Evolutionary conservation across 2,888 invertebrate genomes (phyloP).

Genomic region (Leptinotarsa haldemani): DNA sequence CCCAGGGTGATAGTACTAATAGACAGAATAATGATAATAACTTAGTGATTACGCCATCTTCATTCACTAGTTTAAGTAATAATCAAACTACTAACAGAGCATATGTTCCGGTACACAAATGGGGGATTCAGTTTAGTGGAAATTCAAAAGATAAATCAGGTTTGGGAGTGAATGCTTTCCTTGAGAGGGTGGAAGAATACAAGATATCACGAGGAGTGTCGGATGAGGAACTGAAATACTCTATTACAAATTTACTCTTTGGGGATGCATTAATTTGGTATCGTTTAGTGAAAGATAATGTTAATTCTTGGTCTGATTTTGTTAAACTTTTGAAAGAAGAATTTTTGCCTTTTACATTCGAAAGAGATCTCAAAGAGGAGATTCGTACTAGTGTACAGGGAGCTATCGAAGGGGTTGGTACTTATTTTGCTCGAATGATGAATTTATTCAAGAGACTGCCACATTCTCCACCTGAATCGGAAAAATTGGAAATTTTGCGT

Average conservation of each 20-base stretch:
- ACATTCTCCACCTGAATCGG: neutral
- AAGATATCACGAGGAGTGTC: slow-evolving; percentile 38
- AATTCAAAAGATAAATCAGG: slow-evolving; percentile 7
- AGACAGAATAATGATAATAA: neutral
- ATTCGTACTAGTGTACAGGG: slow-evolving; percentile 14
- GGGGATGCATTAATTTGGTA: slow-evolving; percentile 43
- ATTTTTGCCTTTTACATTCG: slow-evolving; percentile 41
- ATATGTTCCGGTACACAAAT: slow-evolving; percentile 19
- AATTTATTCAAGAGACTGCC: slow-evolving; percentile 32
- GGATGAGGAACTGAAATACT: slow-evolving; percentile 34
- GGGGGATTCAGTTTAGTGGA: slow-evolving; percentile 18
- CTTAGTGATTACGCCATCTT: neutral
- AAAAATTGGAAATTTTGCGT: slow-evolving; percentile 6
- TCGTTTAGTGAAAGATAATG: slow-evolving; percentile 19
- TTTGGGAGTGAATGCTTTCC: slow-evolving; percentile 33
- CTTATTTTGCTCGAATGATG: slow-evolving; percentile 24
- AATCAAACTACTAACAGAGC: neutral
- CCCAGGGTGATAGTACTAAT: neutral
- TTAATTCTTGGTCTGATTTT: slow-evolving; percentile 25
- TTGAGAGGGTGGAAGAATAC: slow-evolving; percentile 41
- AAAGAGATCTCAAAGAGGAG: slow-evolving; percentile 19
- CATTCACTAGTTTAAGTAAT: neutral
- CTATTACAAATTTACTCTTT: slow-evolving; percentile 39
- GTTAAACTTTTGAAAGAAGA: slow-evolving; percentile 13
- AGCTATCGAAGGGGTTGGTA: slow-evolving; percentile 6